Evolutionary conservation across 2,113 vertebrate genomes (phyloP).

Genomic region (Dolichallabes microphthalmus): DNA sequence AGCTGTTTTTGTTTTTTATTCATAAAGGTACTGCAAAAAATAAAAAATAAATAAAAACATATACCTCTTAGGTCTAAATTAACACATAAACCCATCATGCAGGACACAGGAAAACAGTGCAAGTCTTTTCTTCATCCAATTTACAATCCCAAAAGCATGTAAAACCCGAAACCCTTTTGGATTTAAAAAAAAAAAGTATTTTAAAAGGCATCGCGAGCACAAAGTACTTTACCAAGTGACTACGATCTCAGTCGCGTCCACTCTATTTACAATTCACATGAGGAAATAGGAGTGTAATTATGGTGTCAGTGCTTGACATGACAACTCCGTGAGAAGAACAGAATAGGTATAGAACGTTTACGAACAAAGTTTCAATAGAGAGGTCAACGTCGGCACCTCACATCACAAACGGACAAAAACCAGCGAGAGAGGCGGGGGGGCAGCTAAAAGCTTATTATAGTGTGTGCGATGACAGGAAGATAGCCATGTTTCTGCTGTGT

Average conservation of each 20-base stretch:
- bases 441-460: constrained; percentile 15
- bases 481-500: constrained; percentile 7
- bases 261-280: constrained; percentile 32
- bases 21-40: not conserved
- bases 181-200: too few species aligned
- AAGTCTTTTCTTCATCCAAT: not conserved
- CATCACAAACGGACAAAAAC: not conserved
- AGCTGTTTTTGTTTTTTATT: not conserved
- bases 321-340: constrained; percentile 33
- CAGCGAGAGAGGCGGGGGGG: constrained; percentile 6
- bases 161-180: not conserved
- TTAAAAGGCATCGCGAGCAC: not conserved
- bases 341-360: constrained; percentile 24
- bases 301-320: constrained; percentile 35
- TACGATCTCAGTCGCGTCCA: not conserved
- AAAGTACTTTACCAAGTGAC: not conserved
- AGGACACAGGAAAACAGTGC: not conserved
- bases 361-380: constrained; percentile 11
- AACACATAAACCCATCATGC: not conserved
- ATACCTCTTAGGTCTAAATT: not conserved
- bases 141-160: not conserved
- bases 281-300: constrained; percentile 40
- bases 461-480: constrained; percentile 7
- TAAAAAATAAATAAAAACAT: too few species aligned
- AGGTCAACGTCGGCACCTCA: constrained; percentile 34